Conservation (phyloP, 2,797 vertebrate genomes). For the Miichthys miiuy region DNA sequence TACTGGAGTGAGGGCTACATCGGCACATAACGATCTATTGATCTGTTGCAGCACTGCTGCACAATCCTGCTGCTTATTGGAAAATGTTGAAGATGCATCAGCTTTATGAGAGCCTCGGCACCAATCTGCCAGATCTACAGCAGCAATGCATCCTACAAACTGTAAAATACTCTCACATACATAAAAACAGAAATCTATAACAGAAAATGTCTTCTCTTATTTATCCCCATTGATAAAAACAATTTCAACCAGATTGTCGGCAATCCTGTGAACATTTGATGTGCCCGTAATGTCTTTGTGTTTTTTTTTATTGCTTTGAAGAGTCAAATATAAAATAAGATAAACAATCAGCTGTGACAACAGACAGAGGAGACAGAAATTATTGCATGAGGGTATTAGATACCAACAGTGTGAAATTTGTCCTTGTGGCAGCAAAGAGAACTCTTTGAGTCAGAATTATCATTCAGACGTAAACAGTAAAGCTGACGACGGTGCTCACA, state of each 20-base stretch:
- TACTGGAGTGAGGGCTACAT: background rate
- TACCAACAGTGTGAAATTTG: background rate
- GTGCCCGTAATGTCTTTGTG: constrained; percentile 5
- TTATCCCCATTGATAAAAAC: background rate
- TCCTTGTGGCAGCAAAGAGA: background rate
- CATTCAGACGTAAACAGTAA: background rate
- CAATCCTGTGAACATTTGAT: constrained; percentile 1
- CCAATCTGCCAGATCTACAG: background rate
- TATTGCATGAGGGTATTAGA: background rate
- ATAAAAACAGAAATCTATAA: background rate
- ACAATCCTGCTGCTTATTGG: constrained; percentile 22
- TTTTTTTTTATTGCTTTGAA: constrained; percentile 23
- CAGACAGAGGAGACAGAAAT: background rate
- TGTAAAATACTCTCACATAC: background rate
- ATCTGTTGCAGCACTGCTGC: constrained; percentile 3
- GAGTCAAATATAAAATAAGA: background rate
- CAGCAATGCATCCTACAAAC: background rate
- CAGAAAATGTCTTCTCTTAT: constrained; percentile 6
- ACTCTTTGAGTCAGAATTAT: background rate
- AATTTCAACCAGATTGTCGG: background rate
- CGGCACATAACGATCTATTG: constrained; percentile 18
- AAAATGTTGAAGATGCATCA: constrained; percentile 13
- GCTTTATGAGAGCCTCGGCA: constrained; percentile 13
- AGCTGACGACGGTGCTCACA: background rate
- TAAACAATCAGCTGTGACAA: background rate